Conservation (phyloP, 2,113 vertebrate genomes). For the Pseudorectes ferrugineus region DNA sequence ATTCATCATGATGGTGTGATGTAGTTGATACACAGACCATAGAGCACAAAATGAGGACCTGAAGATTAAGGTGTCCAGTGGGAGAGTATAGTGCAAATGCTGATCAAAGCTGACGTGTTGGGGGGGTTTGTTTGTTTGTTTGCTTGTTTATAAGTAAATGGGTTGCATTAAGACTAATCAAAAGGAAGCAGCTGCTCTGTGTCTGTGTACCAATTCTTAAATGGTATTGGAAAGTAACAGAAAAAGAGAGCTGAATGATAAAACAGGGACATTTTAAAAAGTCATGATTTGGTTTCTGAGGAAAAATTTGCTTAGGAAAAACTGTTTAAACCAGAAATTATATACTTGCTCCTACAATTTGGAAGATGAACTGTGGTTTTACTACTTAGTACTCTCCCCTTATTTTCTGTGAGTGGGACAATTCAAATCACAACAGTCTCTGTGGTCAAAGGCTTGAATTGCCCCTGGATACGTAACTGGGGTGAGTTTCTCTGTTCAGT, state of each 20-base stretch:
- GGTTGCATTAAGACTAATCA: not conserved
- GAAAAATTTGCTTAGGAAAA: not conserved
- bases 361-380: not conserved
- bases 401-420: not conserved
- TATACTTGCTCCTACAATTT: not conserved
- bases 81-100: not conserved
- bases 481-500: not conserved
- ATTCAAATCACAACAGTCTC: not conserved
- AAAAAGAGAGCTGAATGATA: not conserved
- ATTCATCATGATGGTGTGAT: not conserved
- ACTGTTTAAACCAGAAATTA: not conserved
- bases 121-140: fast-evolving
- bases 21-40: not conserved
- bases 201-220: not conserved
- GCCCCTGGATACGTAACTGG: not conserved
- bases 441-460: not conserved
- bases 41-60: not conserved
- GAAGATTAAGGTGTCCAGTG: not conserved
- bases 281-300: not conserved
- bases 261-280: not conserved
- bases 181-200: not conserved
- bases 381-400: not conserved
- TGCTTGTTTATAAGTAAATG: not conserved
- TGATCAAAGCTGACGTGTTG: not conserved
- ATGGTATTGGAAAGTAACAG: not conserved